These are phyloP conservation scores for Paedocypris sp. DNA, from an alignment of 2,113 vertebrate species.

Conservation along the genomic window DNA sequence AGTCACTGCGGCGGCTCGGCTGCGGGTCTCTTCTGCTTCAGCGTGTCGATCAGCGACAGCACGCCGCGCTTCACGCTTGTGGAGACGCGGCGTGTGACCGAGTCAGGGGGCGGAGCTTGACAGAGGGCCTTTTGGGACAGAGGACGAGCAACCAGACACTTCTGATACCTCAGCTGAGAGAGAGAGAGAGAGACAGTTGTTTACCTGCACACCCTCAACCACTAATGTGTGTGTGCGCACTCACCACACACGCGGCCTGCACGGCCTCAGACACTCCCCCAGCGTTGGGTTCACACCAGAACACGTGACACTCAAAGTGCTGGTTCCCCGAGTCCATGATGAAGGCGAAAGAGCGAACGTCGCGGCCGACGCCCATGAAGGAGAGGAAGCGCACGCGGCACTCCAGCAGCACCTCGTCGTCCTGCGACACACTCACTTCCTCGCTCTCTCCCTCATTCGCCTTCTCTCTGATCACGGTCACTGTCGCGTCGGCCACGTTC, in stretches of 20 bases:
- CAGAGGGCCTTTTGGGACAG: slow-evolving; percentile 81
- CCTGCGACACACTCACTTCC: too few relatives aligned
- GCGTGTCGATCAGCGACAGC: slow-evolving; percentile 94
- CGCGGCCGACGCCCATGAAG: slow-evolving; percentile 91
- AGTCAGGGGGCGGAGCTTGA: slow-evolving; percentile 80
- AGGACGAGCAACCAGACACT: slow-evolving; percentile 90
- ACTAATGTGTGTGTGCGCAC: slow-evolving; percentile 21
- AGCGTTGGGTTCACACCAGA: slow-evolving; percentile 95
- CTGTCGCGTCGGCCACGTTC: slow-evolving; percentile 91
- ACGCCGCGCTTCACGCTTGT: slow-evolving; percentile 91
- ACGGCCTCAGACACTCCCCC: slow-evolving; percentile 90
- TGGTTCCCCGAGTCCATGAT: slow-evolving; percentile 92
- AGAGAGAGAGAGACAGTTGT: background rate
- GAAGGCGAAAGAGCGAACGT: slow-evolving; percentile 87
- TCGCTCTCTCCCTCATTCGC: too few relatives aligned
- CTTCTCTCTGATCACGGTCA: slow-evolving; percentile 89
- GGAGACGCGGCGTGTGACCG: slow-evolving; percentile 85
- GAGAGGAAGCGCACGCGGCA: slow-evolving; percentile 95
- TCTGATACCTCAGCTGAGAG: slow-evolving; percentile 86
- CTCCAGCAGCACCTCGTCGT: slow-evolving; percentile 87
- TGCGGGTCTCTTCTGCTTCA: slow-evolving; percentile 93
- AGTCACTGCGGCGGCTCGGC: slow-evolving; percentile 75
- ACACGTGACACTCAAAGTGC: slow-evolving; percentile 88
- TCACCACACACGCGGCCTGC: slow-evolving; percentile 97
- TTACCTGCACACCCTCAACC: too few relatives aligned